Evolutionary conservation across 2,888 invertebrate species (phyloP), one percentile per base, ranked within the genome.

Genomic region (Agriopis marginaria): DNA sequence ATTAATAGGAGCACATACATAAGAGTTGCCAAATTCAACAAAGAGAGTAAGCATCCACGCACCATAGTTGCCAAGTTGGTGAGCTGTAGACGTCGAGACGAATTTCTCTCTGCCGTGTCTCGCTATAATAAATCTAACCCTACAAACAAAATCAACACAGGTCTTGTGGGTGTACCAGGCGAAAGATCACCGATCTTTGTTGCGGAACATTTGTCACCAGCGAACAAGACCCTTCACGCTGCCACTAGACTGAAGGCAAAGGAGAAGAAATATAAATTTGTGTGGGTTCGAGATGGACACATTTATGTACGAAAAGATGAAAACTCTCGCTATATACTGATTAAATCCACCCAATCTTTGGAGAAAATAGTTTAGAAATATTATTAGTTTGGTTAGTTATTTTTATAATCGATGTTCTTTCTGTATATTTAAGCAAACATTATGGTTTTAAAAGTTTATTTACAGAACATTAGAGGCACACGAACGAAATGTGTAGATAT

Each of bases 191-290:
- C 53, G 12, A 53, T 53, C 10, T 53, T 32, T 53, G 53, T 53
- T 32, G 53, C 53, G 14, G 53, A 53, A 11, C 53, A 53, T 11
- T 23, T 53, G 32, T 53, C 45, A 45, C 45, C 45, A 4, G 45
- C 45, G 4, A 45, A 45, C 11, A 45, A 53, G 23, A 7, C 53
- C 7, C 53, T 53, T 5, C 53, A 53, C 32, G 53, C 53, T 32
- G 53, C 53, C 6, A 23, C 53, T 7, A 8, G 53, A 11, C 53
- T 53, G 11, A 53, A 32, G 32, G 32, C 32, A 23, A 53, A 53
- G 53, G 53, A 53, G 23, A 53, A 53, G 23, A 53, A 53, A 11
- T 53, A 53, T 32, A 53, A 53, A 53, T 53, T 53, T 32, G 53
- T 53, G 32, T 53, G 53, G 53, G 51, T 51, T 17, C 51, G 51